Base-by-base conservation (phyloP, 2,113 vertebrate species). In the Crocuta crocuta region DNA sequence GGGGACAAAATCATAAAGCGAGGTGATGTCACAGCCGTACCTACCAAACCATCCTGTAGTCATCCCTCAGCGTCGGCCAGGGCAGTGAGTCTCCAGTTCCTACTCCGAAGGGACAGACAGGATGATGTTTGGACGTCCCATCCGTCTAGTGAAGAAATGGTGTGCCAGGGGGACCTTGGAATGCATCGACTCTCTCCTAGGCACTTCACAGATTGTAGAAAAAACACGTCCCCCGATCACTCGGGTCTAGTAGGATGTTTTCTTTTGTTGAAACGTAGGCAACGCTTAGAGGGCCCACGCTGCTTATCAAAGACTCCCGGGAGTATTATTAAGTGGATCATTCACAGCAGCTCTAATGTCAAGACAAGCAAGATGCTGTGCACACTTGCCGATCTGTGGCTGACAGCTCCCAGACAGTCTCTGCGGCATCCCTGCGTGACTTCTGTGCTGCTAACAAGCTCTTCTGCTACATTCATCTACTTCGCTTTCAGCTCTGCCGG, bases 281-380 rank as follows among this genome's bases (percentile, higher is more conserved):
- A 91, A 93, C 7, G 0, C 53, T 88, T 89, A 55, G 5, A 90
- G 19, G 21, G 43, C 43, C 39, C 26, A 48, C 23, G 48, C 21
- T 92, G 73, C 61, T 94, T 84, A 81, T 91, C 70, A 83, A 80
- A 87, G 83, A 33, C 10, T 82, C 48, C 17, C 39, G 53, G 58
- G n/a, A 96, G 70, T 71, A 84, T 95, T 94, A 96, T 89, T 94
- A 92, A 81, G 48, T 87, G 10, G 33, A 94, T 91, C 90, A 76
- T 84, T 94, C 63, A 84, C 11, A 53, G 61, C 43, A 65, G 23
- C n/a, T 76, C 74, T 85, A 58, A 92, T 39, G 35, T 94, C 65
- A 97, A 84, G 79, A 95, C 10, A 76, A 96, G 84, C 80, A 94
- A 88, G 70, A 92, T 86, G 68, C 33, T 90, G 19, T 71, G 24